Base-by-base conservation (phyloP, 64 coral and sea anemone genomes). In the Pocillopora damicornis region DNA sequence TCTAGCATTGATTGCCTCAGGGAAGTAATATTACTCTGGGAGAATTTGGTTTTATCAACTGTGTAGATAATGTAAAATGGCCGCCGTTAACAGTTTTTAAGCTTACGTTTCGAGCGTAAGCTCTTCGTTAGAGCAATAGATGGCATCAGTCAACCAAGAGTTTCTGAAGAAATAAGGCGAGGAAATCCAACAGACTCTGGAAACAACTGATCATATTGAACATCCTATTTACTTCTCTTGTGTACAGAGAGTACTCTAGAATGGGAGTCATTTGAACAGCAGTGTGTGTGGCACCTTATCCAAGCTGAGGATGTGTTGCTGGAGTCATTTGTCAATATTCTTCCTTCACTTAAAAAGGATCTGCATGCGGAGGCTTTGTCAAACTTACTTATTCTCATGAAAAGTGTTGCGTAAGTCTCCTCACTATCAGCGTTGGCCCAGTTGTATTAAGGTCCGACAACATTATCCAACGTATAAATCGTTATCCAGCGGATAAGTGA, bases 231-330 rank as follows among this genome's bases (percentile, higher is more conserved):
- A 15, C 38, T 63, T 38, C 5, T 58, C 63, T 79, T 80, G 9
- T 83, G n/a, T 76, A 5, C 77, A 96, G 94, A 90, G 34, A 88
- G 88, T 17, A 96, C 94, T 57, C 87, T 96, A 65, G 94, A 96
- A 13, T 99, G 97, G 97, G 97, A 99, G 25, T 99, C 97, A 0
- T 99, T 89, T 68, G 97, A 99, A 25, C 97, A 99, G 79, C 95
- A 95, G 63, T 95, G 88, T 76, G 97, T 99, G 15, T 99, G 97
- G 96, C 97, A 99, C 75, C 60, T 99, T 78, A 90, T 99, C 34
- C 93, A 94, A 78, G 97, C 97, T 14, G 97, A 99, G 65, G 97
- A 99, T 56, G 92, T 94, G 6, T 75, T 94, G 2, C 58, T 98
- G 71, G 95, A 98, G 65, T 88, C 80, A 15, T 91, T 94, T 85